These are phyloP conservation scores for Alectura lathami DNA, from an alignment of 2,113 vertebrate species.

Conservation along the genomic window DNA sequence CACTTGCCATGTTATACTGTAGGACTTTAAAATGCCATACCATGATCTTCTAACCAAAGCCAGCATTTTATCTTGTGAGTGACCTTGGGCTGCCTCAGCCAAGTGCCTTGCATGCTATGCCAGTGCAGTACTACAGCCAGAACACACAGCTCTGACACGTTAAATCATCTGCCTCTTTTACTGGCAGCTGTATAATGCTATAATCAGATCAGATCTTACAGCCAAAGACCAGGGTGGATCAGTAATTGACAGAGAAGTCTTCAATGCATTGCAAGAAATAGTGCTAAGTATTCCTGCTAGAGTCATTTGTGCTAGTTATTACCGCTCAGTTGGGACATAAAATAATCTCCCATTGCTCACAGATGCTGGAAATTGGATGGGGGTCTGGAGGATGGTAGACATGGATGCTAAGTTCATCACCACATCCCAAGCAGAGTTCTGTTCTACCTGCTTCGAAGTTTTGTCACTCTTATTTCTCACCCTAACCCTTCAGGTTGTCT, in stretches of 20 bases:
- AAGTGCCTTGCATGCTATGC: not conserved
- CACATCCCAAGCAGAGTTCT: not conserved
- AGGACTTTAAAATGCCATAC: not conserved
- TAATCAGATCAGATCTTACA: not conserved
- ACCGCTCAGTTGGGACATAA: not conserved
- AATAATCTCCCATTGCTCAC: not conserved
- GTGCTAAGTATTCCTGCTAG: not conserved
- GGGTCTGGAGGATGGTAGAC: not conserved
- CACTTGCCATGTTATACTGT: not conserved
- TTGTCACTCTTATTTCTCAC: not conserved
- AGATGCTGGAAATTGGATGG: not conserved
- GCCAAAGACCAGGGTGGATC: not conserved
- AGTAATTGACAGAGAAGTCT: not conserved
- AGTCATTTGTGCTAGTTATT: not conserved
- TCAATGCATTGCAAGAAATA: not conserved
- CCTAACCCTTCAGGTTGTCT: not conserved
- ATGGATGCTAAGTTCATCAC: not conserved
- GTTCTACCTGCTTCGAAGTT: not conserved
- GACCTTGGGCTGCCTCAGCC: not conserved
- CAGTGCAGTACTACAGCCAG: not conserved
- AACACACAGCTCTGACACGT: not conserved
- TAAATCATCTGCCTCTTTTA: not conserved
- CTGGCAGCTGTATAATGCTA: not conserved
- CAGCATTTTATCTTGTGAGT: not conserved
- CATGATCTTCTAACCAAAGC: not conserved